Conservation (phyloP, 2,113 vertebrate species). For the Alligator mississippiensis region DNA sequence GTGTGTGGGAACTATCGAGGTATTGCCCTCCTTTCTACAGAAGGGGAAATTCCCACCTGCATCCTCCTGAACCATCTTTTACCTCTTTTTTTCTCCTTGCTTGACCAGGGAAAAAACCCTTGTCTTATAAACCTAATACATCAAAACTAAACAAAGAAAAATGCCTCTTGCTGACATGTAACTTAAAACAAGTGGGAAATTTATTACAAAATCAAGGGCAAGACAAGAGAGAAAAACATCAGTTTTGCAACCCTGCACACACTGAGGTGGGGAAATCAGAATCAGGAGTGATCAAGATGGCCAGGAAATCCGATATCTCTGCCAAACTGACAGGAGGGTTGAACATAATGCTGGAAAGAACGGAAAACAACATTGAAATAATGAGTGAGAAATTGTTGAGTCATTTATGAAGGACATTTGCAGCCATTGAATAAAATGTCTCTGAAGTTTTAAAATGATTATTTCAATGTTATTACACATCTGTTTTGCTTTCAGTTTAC, state of each 20-base stretch:
- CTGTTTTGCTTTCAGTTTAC: background rate
- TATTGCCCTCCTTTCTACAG: too few species aligned
- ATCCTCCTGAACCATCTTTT: too few species aligned
- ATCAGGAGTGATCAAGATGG: background rate
- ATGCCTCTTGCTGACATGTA: background rate
- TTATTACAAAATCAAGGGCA: background rate
- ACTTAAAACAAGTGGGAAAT: background rate
- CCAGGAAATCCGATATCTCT: background rate
- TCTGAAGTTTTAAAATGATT: background rate
- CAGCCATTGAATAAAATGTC: background rate
- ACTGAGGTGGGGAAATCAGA: background rate
- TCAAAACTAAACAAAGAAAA: background rate
- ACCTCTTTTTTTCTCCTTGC: too few species aligned
- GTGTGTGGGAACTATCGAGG: too few species aligned
- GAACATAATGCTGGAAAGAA: background rate
- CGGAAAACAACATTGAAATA: background rate
- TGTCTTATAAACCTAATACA: background rate
- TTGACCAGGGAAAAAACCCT: too few species aligned
- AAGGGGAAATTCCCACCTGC: too few species aligned
- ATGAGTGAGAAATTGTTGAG: background rate
- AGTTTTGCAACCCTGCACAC: background rate
- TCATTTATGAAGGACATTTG: background rate
- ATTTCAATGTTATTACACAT: background rate
- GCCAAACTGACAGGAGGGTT: fast-evolving
- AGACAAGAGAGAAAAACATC: background rate